Percentiles rank a stretch among this genome's conserved stretches.
These are phyloP conservation scores for Scophthalmus maximus DNA, from an alignment of 2,113 vertebrate genomes.

Conservation along the genomic window DNA sequence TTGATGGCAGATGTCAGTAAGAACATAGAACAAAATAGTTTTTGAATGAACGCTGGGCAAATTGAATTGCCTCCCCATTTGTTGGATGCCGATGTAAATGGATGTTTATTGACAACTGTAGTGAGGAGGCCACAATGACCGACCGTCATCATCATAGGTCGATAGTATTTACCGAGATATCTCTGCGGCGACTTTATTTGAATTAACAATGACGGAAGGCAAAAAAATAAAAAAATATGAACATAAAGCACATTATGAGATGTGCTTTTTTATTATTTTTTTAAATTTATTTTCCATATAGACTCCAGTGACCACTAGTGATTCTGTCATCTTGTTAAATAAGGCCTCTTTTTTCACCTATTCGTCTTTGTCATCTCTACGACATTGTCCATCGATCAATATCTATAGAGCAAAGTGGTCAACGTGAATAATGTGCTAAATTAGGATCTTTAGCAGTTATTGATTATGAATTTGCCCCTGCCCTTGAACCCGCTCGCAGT, in stretches of 20 bases:
- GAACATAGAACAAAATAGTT: conserved; percentile 72
- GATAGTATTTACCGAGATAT: conserved; percentile 63
- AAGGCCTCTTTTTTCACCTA: conserved; percentile 40
- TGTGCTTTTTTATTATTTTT: background rate
- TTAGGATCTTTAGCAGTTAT: conserved; percentile 76
- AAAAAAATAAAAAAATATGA: background rate
- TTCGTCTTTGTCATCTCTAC: conserved; percentile 69
- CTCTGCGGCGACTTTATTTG: conserved; percentile 13
- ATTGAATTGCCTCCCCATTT: conserved; percentile 79
- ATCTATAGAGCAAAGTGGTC: conserved; percentile 69
- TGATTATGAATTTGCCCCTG: conserved; percentile 76
- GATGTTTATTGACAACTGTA: conserved; percentile 69
- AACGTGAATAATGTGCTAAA: conserved; percentile 77
- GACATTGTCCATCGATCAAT: conserved; percentile 70
- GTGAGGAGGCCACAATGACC: conserved; percentile 52
- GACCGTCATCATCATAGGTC: conserved; percentile 52
- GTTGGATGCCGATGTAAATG: conserved; percentile 68
- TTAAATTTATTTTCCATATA: background rate
- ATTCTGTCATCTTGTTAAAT: conserved; percentile 38
- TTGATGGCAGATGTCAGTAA: conserved; percentile 71
- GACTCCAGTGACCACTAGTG: background rate
- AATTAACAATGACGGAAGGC: conserved; percentile 28
- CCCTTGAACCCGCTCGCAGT: conserved; percentile 65
- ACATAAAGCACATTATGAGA: background rate
- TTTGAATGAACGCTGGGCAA: conserved; percentile 78